phyloP scores from a whole-genome alignment of 2,797 vertebrate genomes.

The Mormyrus hasselquistii region DNA sequence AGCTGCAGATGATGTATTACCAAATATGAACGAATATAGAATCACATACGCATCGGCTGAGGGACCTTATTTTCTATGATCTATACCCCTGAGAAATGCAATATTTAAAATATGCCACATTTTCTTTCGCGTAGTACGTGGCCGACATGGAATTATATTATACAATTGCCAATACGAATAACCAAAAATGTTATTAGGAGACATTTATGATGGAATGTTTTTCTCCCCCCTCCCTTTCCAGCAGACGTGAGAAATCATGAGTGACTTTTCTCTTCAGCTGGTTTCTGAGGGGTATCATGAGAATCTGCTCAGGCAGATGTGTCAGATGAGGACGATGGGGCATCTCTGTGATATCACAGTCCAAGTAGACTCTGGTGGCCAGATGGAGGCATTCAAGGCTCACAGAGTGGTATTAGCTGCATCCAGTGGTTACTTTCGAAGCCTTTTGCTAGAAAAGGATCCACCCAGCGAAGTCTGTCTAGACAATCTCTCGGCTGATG shows the following conservation, averaged over 20 bases:
- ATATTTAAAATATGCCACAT: background rate
- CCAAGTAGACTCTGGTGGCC: constrained; percentile 76
- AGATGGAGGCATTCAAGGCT: constrained; percentile 76
- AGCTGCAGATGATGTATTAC: background rate
- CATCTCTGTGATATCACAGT: constrained; percentile 84
- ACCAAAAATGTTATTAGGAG: background rate
- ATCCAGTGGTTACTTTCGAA: constrained; percentile 88
- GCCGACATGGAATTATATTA: background rate
- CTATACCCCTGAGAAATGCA: background rate
- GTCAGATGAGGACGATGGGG: constrained; percentile 72
- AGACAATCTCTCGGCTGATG: constrained; percentile 62
- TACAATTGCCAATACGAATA: background rate
- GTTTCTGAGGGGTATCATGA: constrained; percentile 73
- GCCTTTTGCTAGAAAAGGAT: constrained; percentile 69
- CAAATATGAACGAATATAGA: background rate
- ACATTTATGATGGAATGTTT: background rate
- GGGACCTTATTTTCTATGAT: background rate
- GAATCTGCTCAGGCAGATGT: constrained; percentile 78
- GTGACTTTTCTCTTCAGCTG: constrained; percentile 67
- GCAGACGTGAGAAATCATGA: constrained; percentile 65
- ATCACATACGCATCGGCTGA: background rate
- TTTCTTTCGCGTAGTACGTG: background rate
- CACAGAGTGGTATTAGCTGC: constrained; percentile 88
- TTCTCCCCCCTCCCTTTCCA: background rate
- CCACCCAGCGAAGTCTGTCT: constrained; percentile 62